Evolutionary conservation across 1,140 invertebrate species (phyloP), one percentile per base, ranked within the genome.

Genomic region (Tetranychus cinnabarinus): DNA sequence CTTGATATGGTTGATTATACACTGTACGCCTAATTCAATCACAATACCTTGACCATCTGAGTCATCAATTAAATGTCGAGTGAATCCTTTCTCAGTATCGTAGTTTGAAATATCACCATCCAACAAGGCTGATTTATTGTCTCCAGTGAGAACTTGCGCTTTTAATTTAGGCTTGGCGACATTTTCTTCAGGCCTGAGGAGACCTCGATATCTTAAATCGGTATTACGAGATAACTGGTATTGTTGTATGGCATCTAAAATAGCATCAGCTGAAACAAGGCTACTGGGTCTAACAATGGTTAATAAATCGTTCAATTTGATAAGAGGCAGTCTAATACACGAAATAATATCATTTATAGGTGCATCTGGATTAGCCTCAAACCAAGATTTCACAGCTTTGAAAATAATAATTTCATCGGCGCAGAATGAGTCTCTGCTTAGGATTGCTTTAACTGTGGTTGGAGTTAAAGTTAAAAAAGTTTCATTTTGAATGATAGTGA

Each of bases 321-420:
- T 89, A 50, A 97, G 76, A 8, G 85, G 83, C 64, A 97, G 76
- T 59, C 93, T 80, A 5, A 97, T 83, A 64, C 73, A 68, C 31
- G 65, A 60, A 35, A 76, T 63, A 62, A 73, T 68, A 8, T 65
- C 63, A 55, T 69, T 67, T 4, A 67, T 65, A 66, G 85, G 80
- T 35, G 79, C 66, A 65, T 79, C 77, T 69, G 80, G 75, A 79
- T 95, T 80, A 66, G 81, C 73, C 69, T 79, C 81, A 62, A 84
- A 83, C 92, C 92, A 97, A 56, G 78, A 77, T 68, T 79, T 78
- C 2, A 97, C 84, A 7, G 86, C 85, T 67, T 80, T 76, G 73
- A 97, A 98, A 64, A 98, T 95, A 67, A 96, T 84, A 35, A 92
- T 85, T 75, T 98, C 93, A 4, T 83, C 81, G 0, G 88, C 90